A percentile compares a stretch with the other conserved stretches of the same genome.
These are phyloP conservation scores for Tetragnatha versicolor DNA, from an alignment of 1,140 invertebrate genomes.

Conservation along the genomic window DNA sequence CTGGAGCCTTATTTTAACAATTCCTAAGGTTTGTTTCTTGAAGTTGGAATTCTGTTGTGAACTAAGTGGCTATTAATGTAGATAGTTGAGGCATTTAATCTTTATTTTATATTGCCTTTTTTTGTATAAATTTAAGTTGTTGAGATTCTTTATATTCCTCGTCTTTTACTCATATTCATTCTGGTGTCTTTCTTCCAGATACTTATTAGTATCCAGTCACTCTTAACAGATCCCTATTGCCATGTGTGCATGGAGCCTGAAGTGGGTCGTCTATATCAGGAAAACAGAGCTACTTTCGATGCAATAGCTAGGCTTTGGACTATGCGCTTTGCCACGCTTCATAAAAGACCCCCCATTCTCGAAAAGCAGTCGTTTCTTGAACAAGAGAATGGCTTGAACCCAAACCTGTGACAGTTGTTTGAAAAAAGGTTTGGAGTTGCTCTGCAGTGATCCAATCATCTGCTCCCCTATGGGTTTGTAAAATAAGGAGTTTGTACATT, in stretches of 20 bases:
- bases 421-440: background rate
- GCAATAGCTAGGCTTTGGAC: constrained; percentile 86
- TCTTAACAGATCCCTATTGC: constrained; percentile 91
- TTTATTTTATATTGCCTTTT: background rate
- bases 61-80: background rate
- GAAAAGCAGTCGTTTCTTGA: constrained; percentile 12
- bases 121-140: background rate
- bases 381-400: constrained; percentile 40
- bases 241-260: constrained; percentile 91
- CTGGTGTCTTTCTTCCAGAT: constrained; percentile 64
- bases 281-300: constrained; percentile 79
- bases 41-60: background rate
- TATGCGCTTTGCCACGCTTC: constrained; percentile 82
- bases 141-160: background rate
- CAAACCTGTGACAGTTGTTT: constrained; percentile 21
- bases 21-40: constrained; percentile 73
- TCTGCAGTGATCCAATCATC: too few relatives aligned
- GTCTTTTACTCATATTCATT: background rate
- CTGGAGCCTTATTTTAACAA: constrained; percentile 91
- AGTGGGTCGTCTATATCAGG: constrained; percentile 80
- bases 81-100: background rate
- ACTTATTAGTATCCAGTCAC: constrained; percentile 86
- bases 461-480: too few relatives aligned
- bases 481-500: constrained; percentile 4
- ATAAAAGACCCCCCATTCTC: constrained; percentile 32